phyloP scores from a whole-genome alignment of 2,888 invertebrate genomes.

The Diogma glabrata region DNA sequence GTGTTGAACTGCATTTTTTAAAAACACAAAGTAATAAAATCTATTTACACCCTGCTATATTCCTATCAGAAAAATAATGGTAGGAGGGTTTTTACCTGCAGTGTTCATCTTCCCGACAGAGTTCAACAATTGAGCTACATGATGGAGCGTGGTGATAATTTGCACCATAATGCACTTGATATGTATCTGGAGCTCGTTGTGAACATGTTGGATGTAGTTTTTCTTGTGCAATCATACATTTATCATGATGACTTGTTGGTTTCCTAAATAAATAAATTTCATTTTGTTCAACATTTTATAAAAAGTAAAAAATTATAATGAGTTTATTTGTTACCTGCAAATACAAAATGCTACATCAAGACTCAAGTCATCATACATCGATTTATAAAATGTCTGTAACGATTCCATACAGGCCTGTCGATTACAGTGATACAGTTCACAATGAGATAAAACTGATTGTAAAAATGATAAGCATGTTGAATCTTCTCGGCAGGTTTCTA shows the following conservation, averaged over 20 bases:
- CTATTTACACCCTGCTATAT: not conserved
- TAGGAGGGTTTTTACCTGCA: too few relatives aligned
- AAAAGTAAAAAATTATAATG: too few relatives aligned
- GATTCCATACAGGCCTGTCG: slow-evolving; percentile 81
- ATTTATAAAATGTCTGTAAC: slow-evolving; percentile 73
- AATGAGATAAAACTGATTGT: slow-evolving; percentile 75
- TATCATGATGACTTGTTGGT: slow-evolving; percentile 57
- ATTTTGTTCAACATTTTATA: slow-evolving; percentile 1
- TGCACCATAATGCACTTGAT: slow-evolving; percentile 36
- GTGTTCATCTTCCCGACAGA: slow-evolving; percentile 67
- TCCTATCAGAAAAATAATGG: not conserved
- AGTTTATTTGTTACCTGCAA: slow-evolving; percentile 61
- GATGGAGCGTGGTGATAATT: slow-evolving; percentile 59
- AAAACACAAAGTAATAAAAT: not conserved
- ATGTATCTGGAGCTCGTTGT: slow-evolving; percentile 57
- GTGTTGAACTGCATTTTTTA: slow-evolving; percentile 5
- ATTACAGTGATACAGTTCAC: slow-evolving; percentile 65
- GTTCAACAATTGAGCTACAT: slow-evolving; percentile 73
- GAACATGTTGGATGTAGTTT: slow-evolving; percentile 83
- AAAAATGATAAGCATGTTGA: slow-evolving; percentile 64
- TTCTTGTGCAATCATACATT: slow-evolving; percentile 81
- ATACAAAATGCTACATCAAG: slow-evolving; percentile 85
- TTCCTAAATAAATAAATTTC: too few relatives aligned
- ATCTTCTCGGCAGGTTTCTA: slow-evolving; percentile 72
- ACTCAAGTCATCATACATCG: slow-evolving; percentile 67